Base-by-base conservation (phyloP, 1,140 invertebrate species). In the Calephelis virginiensis region DNA sequence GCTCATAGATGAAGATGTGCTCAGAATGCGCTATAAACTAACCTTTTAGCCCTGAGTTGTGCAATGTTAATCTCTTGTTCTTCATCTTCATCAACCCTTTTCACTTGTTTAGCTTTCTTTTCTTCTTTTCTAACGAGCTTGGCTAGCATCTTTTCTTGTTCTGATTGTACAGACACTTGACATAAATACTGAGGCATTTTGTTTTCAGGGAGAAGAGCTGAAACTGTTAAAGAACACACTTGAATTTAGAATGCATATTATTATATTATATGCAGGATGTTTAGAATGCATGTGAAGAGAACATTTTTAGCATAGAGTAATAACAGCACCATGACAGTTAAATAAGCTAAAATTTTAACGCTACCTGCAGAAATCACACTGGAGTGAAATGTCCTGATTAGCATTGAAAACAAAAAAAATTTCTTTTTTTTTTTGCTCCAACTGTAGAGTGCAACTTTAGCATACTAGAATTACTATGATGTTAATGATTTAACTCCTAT, bases 51-150 rank as follows among this genome's bases (percentile, higher is more conserved):
- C 72, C 89, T 80, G 62, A 90, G 68, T 53, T 84, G 81, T 63
- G 82, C 78, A 64, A 86, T 77, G 76, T 91, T 86, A 62, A 90
- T 73, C 62, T 88, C 84, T 11, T 68, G 83, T 72, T 92, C 79
- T 17, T 92, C 86, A 48, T 93, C 92, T 10, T 94, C 93, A 5
- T 92, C 83, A 17, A 90, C 87, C 69, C 92, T 93, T 43, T 92
- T 91, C 61, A 89, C 92, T 63, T 84, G 92, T 66, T 93, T 92
- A 0, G 93, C 92, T 69, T 94, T 95, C 81, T 98, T 98, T 81
- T 98, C 97, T 81, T 98, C 96, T 83, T 97, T 98, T 11, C 97
- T 93, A 8, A 97, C 93, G 85, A 96, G 93, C 84, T 98, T 99
- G 40, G 93, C 92, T 38, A 97, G 79, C 64, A 94, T 87, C 76